These are phyloP conservation scores for Pygocentrus nattereri DNA, from an alignment of 2,797 vertebrate species.

Conservation along the genomic window DNA sequence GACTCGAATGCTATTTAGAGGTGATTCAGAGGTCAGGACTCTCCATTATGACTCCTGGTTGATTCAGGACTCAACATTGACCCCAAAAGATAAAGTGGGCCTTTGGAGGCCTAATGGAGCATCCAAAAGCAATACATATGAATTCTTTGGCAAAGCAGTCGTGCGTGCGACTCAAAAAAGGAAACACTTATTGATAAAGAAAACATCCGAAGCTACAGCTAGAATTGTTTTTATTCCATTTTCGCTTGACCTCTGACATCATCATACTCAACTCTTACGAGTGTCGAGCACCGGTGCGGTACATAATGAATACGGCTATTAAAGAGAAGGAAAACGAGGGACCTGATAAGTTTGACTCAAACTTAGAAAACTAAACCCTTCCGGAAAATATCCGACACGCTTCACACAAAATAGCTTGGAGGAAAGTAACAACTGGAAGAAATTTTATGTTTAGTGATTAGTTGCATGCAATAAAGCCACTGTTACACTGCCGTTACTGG, in stretches of 20 bases:
- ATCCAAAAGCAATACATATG: conserved; percentile 42
- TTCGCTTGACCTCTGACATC: not conserved
- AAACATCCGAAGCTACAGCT: not conserved
- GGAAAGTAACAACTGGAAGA: too few species aligned
- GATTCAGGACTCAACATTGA: conserved; percentile 39
- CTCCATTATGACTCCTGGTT: conserved; percentile 12
- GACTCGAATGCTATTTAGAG: conserved; percentile 32
- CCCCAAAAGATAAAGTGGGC: conserved; percentile 36
- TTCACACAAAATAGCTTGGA: too few species aligned
- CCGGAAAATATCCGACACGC: too few species aligned
- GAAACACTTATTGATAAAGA: not conserved
- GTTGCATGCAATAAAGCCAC: too few species aligned
- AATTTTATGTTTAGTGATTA: too few species aligned
- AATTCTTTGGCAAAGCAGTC: not conserved
- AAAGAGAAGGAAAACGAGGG: too few species aligned
- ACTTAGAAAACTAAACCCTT: too few species aligned
- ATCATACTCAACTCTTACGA: not conserved
- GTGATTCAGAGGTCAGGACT: conserved; percentile 47
- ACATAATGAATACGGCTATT: not conserved
- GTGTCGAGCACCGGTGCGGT: not conserved
- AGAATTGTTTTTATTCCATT: not conserved
- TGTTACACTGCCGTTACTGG: too few species aligned
- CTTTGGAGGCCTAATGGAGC: conserved; percentile 25
- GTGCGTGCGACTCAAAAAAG: not conserved
- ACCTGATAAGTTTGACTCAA: too few species aligned